Conservation (phyloP, 2,888 invertebrate genomes). For the Synergus itoensis region DNA sequence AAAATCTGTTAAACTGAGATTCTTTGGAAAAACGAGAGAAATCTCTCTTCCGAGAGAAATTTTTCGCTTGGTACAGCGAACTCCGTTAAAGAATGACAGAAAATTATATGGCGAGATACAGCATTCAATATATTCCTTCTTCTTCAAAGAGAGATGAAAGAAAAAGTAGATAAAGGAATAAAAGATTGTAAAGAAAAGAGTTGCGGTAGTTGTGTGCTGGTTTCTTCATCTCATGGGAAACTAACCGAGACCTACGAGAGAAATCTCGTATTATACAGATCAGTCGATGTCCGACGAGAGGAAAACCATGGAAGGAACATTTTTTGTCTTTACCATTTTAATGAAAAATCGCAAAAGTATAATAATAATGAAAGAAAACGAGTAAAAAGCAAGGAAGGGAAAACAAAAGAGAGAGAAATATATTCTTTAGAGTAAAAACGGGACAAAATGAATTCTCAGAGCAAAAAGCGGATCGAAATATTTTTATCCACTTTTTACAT, state of each 20-base stretch:
- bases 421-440: too few relatives aligned
- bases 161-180: conserved; percentile 24
- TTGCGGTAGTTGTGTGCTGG: not conserved
- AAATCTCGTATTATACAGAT: conserved; percentile 70
- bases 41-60: not conserved
- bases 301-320: not conserved
- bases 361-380: not conserved
- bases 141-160: not conserved
- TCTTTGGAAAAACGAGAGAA: not conserved
- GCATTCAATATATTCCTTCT: conserved; percentile 6
- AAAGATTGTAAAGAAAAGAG: conserved; percentile 1
- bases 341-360: not conserved
- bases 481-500: too few relatives aligned
- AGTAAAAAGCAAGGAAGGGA: not conserved
- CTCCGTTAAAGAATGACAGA: not conserved
- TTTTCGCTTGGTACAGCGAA: not conserved
- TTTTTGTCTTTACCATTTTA: conserved; percentile 8
- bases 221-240: conserved; percentile 24
- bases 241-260: conserved; percentile 44
- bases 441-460: too few relatives aligned
- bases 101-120: conserved; percentile 4
- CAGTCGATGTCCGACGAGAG: conserved; percentile 59
- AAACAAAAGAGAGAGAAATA: not conserved
- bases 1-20: not conserved
- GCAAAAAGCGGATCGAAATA: too few relatives aligned